These are phyloP conservation scores for Holothuria leucospilota DNA, from an alignment of 53 echinoderm and acorn worm species.

Conservation along the genomic window DNA sequence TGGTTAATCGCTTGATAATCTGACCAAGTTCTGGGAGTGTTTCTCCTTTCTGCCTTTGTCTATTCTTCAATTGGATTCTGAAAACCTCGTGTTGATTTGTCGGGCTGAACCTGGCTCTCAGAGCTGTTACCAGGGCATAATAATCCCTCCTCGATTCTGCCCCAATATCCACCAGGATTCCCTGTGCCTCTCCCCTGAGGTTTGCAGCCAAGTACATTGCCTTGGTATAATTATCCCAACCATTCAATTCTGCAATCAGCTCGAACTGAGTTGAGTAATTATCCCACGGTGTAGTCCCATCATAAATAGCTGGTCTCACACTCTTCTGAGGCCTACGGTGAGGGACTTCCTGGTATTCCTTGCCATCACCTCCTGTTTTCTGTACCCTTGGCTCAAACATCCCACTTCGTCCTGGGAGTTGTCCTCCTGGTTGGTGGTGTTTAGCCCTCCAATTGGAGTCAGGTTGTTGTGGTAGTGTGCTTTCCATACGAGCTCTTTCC, in stretches of 20 bases:
- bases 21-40: constrained; percentile 55
- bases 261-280: constrained; percentile 62
- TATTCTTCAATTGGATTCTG: constrained; percentile 38
- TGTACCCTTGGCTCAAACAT: no score
- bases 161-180: constrained; percentile 7
- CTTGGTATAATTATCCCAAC: constrained; percentile 43
- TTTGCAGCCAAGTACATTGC: constrained; percentile 56
- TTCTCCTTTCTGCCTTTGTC: background rate
- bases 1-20: background rate
- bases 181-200: constrained; percentile 34
- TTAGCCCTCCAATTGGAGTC: no score
- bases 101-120: constrained; percentile 43
- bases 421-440: no score
- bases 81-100: constrained; percentile 44
- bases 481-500: no score
- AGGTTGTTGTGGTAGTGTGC: no score
- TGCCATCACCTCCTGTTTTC: no score
- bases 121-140: background rate
- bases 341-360: no score
- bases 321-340: no score
- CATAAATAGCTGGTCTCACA: constrained; percentile 22
- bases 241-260: constrained; percentile 48
- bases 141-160: background rate
- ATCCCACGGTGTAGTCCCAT: constrained; percentile 46
- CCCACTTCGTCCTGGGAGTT: no score